Evolutionary conservation across 2,888 invertebrate genomes (phyloP), one percentile per base, ranked within the genome.

Genomic region (Melieria picta): DNA sequence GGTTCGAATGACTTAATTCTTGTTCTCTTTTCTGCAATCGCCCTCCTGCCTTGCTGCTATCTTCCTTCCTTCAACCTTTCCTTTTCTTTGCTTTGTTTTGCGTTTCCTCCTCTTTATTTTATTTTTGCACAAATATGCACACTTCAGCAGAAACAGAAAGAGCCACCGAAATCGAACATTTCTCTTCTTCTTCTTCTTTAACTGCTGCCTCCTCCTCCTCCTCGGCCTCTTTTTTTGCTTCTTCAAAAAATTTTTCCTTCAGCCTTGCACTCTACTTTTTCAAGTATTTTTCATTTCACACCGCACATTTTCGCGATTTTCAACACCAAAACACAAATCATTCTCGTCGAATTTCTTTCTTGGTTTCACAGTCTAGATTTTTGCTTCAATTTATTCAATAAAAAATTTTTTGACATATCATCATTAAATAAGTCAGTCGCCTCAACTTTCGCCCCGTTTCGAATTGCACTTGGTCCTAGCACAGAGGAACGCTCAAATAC

Each of bases 401-500:
- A 80, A 75, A 77, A 81, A 78, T 82, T 80, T 79, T 67, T 61
- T 67, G 82, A 81, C 82, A 79, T 81, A 81, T 82, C 81, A 82
- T 80, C 82, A 80, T 77, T 79, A 73, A 79, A 74, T 78, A 77
- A 78, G 77, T 76, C 77, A 78, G 75, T 77, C 77, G 77, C 75
- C 75, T 76, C 69, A 82, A 80, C 81, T 81, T 81, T 83, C 83
- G 81, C 82, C 79, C 68, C 74, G 76, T 78, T 79, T 77, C 74
- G 64, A 56, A 64, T 67, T 50, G 65, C 72, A 76, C 7, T 61
- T 73, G 72, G 65, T 76, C 74, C 77, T 75, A 72, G 72, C 73
- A 72, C 56, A 52, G 68, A n/a, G 63, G 65, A 57, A 65, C 64
- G 43, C 13, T 13, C 43, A 56, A 47, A 57, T 43, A 30, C 50